Base-by-base conservation (phyloP, 2,888 invertebrate species). In the Protodeltote pygarga region DNA sequence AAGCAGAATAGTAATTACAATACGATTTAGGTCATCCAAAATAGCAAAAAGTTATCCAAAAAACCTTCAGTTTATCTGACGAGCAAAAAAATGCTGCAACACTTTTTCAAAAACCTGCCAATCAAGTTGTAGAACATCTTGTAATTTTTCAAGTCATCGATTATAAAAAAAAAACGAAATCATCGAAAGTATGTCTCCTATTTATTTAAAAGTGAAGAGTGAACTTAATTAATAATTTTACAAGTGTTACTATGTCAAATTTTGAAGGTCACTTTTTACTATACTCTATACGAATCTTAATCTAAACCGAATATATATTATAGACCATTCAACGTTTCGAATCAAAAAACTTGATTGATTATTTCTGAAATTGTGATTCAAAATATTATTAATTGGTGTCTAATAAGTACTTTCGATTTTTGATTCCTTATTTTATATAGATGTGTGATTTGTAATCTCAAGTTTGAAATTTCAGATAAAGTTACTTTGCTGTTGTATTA, bases 31-130 rank as follows among this genome's bases (percentile, higher is more conserved):
- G 14, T n/a, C 16, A 5, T 6, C 5, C 0, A 20, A 8, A 8
- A 20, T 1, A 24, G n/a, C 11, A 46, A 44, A 48, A 32, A 14
- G 2, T 3, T 2, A 25, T 16, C 8, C 5, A 25, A 38, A 38
- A 17, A 47, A 21, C 8, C 5, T 32, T 21, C 13, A 5, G 4
- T 24, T 27, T 11, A 2, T n/a, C 0, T 35, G 15, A 31, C 8
- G 5, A 19, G 10, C 14, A 52, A 47, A 52, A 59, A 51, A 3
- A 14, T 5, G 2, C 5, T 8, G 32, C 14, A 11, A 10, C 14
- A 37, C 13, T 38, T 39, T 9, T 41, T 49, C 17, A 27, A 27
- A 35, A 58, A 34, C 8, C 16, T 42, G 37, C n/a, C 32, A 37
- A 15, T 50, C 28, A 34, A 15, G 20, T 13, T 14, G 2, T 21